Conservation (phyloP, 1,140 invertebrate species). For the Calliphora vicina region DNA sequence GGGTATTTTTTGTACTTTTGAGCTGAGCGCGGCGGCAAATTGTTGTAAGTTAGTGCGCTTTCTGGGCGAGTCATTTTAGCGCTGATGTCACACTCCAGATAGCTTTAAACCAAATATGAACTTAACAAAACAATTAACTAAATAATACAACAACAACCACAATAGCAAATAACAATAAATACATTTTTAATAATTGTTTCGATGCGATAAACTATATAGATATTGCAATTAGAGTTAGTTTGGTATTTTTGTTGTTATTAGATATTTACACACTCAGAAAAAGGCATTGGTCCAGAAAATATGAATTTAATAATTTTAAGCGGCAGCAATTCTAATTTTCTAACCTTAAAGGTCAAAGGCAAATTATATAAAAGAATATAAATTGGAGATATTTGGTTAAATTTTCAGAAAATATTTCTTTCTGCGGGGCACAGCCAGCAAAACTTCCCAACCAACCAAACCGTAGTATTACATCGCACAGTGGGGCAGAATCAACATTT, state of each 20-base stretch:
- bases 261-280: neutral
- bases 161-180: neutral
- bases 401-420: too few species aligned
- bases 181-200: neutral
- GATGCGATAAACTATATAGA: neutral
- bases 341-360: too few species aligned
- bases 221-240: neutral
- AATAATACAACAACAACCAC: neutral
- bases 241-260: neutral
- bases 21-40: neutral
- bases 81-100: neutral
- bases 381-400: too few species aligned
- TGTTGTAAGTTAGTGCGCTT: neutral
- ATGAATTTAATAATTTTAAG: too few species aligned
- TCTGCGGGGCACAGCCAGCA: too few species aligned
- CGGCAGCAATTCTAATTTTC: too few species aligned
- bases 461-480: too few species aligned
- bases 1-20: neutral
- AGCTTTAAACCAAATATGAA: neutral
- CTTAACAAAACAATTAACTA: neutral
- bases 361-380: too few species aligned
- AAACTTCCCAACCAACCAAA: too few species aligned
- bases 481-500: too few species aligned
- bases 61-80: neutral
- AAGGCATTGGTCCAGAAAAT: neutral